A percentile compares a stretch with the other conserved stretches of the same genome.
Evolutionary conservation across 2,888 invertebrate genomes (phyloP).

Genomic region (Eilema caniola): DNA sequence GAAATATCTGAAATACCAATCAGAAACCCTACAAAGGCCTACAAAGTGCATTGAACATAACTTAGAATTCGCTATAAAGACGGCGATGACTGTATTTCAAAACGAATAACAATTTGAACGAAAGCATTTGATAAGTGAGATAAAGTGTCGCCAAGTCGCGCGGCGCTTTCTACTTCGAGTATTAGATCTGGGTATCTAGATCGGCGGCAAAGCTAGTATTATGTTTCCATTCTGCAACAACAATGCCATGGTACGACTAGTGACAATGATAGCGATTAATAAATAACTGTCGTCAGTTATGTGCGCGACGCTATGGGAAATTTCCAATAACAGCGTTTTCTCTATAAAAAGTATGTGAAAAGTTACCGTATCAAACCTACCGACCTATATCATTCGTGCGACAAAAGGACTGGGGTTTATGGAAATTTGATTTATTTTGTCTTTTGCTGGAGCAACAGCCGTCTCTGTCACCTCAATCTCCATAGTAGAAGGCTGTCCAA

Average conservation of each 20-base stretch:
- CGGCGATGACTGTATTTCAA: neutral
- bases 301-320: constrained; percentile 41
- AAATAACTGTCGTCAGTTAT: constrained; percentile 51
- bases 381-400: neutral
- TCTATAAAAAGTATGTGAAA: constrained; percentile 45
- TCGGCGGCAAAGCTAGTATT: constrained; percentile 66
- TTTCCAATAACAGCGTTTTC: constrained; percentile 41
- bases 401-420: neutral
- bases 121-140: constrained; percentile 36
- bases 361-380: constrained; percentile 20
- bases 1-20: too few relatives aligned
- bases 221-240: constrained; percentile 66
- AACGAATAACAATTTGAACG: neutral
- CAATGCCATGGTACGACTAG: constrained; percentile 62
- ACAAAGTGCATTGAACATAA: too few relatives aligned
- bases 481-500: too few relatives aligned
- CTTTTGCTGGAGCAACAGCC: neutral
- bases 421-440: neutral
- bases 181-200: constrained; percentile 75
- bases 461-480: neutral
- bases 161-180: constrained; percentile 64
- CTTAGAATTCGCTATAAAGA: too few relatives aligned
- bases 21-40: too few relatives aligned
- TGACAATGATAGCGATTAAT: constrained; percentile 69
- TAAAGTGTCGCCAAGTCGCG: constrained; percentile 49